These are phyloP conservation scores for Rhinoptilus africanus DNA, from an alignment of 2,113 vertebrate genomes.

Conservation along the genomic window DNA sequence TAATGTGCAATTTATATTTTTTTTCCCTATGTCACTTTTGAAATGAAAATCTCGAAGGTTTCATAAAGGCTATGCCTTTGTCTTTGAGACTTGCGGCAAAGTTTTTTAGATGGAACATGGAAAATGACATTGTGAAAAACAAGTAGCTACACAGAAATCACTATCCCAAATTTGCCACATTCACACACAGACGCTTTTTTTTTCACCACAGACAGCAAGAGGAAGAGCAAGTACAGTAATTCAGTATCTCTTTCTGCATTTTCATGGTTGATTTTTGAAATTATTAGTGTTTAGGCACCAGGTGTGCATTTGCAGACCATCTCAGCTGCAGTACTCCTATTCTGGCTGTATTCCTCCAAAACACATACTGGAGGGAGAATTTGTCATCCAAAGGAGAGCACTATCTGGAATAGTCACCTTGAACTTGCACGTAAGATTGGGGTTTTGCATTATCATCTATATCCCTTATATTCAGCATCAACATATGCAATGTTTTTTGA, in stretches of 20 bases:
- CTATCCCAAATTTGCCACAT: neutral
- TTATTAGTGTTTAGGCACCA: neutral
- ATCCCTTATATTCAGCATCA: neutral
- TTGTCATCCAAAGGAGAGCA: neutral
- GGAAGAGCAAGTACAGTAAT: neutral
- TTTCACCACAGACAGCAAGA: neutral
- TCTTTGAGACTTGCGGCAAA: neutral
- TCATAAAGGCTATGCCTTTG: neutral
- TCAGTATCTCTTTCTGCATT: neutral
- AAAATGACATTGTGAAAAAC: neutral
- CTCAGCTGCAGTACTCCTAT: neutral
- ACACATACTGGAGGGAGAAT: neutral
- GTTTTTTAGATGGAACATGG: neutral
- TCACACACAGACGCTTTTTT: neutral
- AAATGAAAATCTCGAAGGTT: neutral
- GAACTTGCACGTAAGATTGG: neutral
- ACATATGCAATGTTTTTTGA: fast-evolving
- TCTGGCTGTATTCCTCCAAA: neutral
- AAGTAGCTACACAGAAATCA: neutral
- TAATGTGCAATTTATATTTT: neutral
- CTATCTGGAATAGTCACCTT: neutral
- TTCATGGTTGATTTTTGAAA: neutral
- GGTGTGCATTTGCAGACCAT: neutral
- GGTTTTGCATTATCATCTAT: neutral
- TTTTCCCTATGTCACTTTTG: neutral